Evolutionary conservation across 2,888 invertebrate genomes (phyloP), one percentile per base, ranked within the genome.

Genomic region (Pyrrhia umbra): DNA sequence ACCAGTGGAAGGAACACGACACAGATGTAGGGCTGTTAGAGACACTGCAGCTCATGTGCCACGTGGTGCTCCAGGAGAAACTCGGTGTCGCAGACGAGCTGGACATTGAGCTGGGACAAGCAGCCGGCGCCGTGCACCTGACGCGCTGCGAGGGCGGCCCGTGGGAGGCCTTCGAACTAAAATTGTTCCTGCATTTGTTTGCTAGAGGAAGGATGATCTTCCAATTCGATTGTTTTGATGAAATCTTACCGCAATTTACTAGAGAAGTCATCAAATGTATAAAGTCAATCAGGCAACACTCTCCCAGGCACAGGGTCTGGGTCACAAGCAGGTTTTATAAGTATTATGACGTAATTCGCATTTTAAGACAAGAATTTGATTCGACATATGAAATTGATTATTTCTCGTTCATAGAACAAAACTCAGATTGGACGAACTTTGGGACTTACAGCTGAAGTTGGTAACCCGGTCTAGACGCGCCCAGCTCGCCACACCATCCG

Each of bases 211-310:
- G 46, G 21, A 15, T 72, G 1, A 66, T 79, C 47, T 68, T 75
- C 27, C 1, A 75, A 6, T 77, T 77, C 13, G 80, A 79, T 39
- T 80, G 79, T 0, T 75, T 79, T 27, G 80, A 79, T n/a, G 80
- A 80, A 51, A 68, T 79, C 6, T 80, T 70, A 37, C 79, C 79
- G 0, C 54, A 68, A 47, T 77, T 80, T 25, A 57, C 50, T 43
- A 34, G 21, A 16, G 60, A 59, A n/a, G 72, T 75, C 0, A 25
- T 68, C 10, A 39, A 45, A 6, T 61, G 46, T 18, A 16, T 76
- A 0, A 42, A 46, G 18, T 39, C 18, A 10, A 6, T 70, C 25
- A 64, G 21, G 13, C n/a, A 47, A 6, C 13, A 45, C 27, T 47
- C 16, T 18, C 5, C 10, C 1, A 51, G 54, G n/a, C 62, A 64